A percentile compares a stretch with the other conserved stretches of the same genome.
Evolutionary conservation across 2,797 vertebrate genomes (phyloP).

Genomic region (Vespertilio murinus): DNA sequence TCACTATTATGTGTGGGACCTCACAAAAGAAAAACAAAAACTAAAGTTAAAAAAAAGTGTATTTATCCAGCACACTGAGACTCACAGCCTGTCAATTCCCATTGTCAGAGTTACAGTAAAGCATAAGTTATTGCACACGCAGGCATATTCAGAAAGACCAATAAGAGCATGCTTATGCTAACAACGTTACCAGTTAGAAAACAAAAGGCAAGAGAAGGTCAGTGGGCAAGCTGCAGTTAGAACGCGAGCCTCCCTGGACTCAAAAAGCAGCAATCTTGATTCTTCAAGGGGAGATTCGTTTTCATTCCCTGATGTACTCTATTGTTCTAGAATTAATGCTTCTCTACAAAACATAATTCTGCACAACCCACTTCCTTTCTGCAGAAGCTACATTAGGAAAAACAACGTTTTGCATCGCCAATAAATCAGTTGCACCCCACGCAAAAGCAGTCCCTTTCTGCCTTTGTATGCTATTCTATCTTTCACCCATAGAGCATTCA

Average conservation of each 20-base stretch:
- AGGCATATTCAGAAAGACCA: background rate
- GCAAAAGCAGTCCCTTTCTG: conserved; percentile 8
- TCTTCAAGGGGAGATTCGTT: background rate
- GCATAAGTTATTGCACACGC: background rate
- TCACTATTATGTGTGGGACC: background rate
- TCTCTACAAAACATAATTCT: conserved; percentile 19
- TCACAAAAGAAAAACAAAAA: too few species aligned
- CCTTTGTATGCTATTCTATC: background rate
- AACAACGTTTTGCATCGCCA: background rate
- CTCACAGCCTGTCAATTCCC: background rate
- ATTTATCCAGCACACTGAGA: background rate
- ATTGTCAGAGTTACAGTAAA: background rate
- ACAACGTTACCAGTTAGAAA: background rate
- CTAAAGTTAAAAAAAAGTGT: too few species aligned
- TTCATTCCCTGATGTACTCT: background rate
- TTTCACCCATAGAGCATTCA: background rate
- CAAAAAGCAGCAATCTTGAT: background rate
- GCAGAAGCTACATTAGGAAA: background rate
- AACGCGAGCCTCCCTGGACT: background rate
- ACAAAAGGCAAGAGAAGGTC: background rate
- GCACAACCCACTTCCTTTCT: background rate
- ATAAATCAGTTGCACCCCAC: background rate
- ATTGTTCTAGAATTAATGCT: conserved; percentile 33
- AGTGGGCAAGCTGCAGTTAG: background rate
- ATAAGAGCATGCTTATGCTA: background rate